phyloP scores from a whole-genome alignment of 1,140 invertebrate genomes.

The Gonatopus flavifemur region DNA sequence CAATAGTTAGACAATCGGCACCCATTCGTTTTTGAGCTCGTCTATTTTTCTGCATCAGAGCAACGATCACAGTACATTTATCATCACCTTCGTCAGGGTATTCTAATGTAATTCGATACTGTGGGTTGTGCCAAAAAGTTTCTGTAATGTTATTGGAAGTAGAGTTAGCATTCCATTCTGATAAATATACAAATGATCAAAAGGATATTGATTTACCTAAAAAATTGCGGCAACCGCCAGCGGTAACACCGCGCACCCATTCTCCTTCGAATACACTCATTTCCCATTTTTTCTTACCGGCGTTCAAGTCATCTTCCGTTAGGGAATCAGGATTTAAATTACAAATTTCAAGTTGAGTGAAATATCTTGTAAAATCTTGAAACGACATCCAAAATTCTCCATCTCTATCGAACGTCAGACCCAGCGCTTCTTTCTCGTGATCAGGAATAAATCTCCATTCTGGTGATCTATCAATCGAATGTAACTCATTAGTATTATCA shows the following conservation, averaged over 20 bases:
- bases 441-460: conserved; percentile 94
- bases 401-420: conserved; percentile 90
- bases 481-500: too few species aligned
- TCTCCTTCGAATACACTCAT: conserved; percentile 91
- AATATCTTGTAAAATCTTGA: conserved; percentile 77
- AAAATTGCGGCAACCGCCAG: conserved; percentile 96
- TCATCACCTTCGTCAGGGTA: conserved; percentile 92
- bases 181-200: neutral
- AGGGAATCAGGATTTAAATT: conserved; percentile 94
- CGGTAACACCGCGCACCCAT: conserved; percentile 90
- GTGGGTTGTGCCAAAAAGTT: conserved; percentile 94
- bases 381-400: conserved; percentile 99
- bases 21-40: conserved; percentile 87
- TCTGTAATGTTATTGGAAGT: too few species aligned
- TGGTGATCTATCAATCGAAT: conserved; percentile 67
- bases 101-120: conserved; percentile 86
- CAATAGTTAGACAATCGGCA: conserved; percentile 92
- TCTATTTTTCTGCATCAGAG: conserved; percentile 92
- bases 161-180: too few species aligned
- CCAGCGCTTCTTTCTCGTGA: conserved; percentile 84
- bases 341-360: conserved; percentile 87
- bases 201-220: conserved; percentile 62
- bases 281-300: conserved; percentile 86
- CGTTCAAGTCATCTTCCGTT: conserved; percentile 73
- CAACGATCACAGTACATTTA: conserved; percentile 92